Base-by-base conservation (phyloP, 2,797 vertebrate genomes). In the Loriculus beryllinus region DNA sequence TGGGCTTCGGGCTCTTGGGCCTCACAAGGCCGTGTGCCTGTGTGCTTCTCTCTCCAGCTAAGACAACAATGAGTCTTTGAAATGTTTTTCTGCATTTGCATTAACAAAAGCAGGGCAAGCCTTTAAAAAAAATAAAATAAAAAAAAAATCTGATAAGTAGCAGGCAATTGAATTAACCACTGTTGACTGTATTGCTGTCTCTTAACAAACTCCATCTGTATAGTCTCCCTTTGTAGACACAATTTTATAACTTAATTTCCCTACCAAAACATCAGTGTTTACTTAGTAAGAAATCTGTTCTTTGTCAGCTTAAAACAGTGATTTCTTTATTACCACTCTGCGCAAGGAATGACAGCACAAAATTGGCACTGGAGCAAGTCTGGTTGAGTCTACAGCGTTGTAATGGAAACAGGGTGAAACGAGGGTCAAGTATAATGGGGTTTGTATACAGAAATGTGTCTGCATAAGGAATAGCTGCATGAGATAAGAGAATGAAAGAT, bases 231-330 rank as follows among this genome's bases (percentile, higher is more conserved):
- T 97, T 97, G 97, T 97, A 96, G 97, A 96, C 83, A 87, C 95
- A 96, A 94, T 96, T 97, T 97, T 97, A 97, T 97, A 97, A 97
- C 97, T 97, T 97, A 96, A 97, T 98, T 98, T 97, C 97, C 97
- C 95, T 97, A 97, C 88, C 88, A 95, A 98, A 98, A 98, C 97
- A 97, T 97, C 95, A 96, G 97, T 98, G 98, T 98, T 98, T 98
- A 98, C 98, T 98, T 98, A 98, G 98, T 98, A 98, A 98, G 98
- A 97, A 97, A 98, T 98, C 98, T 99, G 98, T 98, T 98, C 98
- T 98, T 98, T 98, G 98, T 99, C 98, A 98, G 97, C 97, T 86
- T 97, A 93, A 97, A 98, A 99, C 98, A 99, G 98, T 98, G 98
- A 97, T 98, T 98, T 98, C 98, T 99, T 99, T 99, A 99, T 99